Evolutionary conservation across 2,797 vertebrate genomes (phyloP).

Genomic region (Natrix natrix): DNA sequence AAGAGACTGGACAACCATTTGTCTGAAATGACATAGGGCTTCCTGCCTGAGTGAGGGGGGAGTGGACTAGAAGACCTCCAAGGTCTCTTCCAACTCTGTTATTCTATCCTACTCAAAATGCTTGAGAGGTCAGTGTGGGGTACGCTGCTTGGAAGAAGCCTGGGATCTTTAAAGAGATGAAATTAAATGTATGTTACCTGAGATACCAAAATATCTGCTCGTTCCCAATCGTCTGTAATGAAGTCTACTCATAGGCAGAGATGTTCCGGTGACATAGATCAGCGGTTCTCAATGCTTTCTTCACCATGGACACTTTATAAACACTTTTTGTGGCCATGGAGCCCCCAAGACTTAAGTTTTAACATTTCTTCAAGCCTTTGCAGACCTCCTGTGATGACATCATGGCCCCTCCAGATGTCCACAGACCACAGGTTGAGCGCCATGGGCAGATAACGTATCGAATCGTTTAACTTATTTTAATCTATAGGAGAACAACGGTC

Average conservation of each 20-base stretch:
- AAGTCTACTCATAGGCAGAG: background rate
- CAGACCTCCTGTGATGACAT: background rate
- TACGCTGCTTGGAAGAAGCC: background rate
- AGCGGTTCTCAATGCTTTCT: background rate
- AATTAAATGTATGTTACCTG: background rate
- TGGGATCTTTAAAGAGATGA: background rate
- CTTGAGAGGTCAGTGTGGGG: background rate
- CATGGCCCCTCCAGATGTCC: background rate
- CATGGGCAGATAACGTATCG: background rate
- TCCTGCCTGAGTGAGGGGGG: too few species aligned
- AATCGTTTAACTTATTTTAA: background rate
- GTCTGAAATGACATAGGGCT: too few species aligned
- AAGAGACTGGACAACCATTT: too few species aligned
- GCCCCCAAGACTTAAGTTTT: background rate
- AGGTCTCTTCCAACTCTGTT: too few species aligned
- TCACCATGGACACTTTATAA: background rate
- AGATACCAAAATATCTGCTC: background rate
- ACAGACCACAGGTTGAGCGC: too few species aligned
- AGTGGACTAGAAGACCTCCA: too few species aligned
- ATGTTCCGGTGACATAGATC: background rate
- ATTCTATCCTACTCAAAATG: too few species aligned
- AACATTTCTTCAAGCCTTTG: background rate
- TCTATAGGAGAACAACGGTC: background rate
- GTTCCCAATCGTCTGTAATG: background rate
- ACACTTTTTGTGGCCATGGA: background rate